These are phyloP conservation scores for Limenitis camilla DNA, from an alignment of 2,888 invertebrate species.

Conservation along the genomic window DNA sequence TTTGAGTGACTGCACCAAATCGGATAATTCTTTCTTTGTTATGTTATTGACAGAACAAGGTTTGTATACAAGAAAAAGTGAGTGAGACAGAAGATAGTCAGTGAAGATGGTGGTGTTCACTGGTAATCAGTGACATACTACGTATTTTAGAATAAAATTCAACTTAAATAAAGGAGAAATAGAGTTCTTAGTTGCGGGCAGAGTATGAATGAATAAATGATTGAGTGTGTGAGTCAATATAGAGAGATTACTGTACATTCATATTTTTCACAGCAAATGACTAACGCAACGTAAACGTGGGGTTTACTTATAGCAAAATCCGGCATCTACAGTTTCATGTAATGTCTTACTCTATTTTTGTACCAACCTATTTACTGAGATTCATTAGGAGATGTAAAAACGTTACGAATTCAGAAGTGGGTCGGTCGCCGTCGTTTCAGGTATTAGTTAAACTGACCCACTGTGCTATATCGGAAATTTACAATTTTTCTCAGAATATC, in stretches of 20 bases:
- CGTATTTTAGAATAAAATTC: no score
- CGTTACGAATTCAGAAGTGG: conserved; percentile 39
- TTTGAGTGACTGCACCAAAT: no score
- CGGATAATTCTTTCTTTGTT: no score
- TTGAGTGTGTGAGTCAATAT: background rate
- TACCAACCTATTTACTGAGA: conserved; percentile 34
- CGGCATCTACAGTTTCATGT: background rate
- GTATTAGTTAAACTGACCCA: conserved; percentile 6
- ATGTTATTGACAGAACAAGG: no score
- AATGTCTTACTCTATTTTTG: conserved; percentile 31
- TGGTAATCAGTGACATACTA: no score
- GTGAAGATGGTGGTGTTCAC: no score
- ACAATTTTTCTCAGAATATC: background rate
- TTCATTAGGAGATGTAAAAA: conserved; percentile 45
- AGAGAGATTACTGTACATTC: background rate
- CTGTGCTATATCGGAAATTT: background rate
- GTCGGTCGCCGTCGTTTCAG: conserved; percentile 41
- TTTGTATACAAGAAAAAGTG: no score
- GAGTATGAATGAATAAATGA: no score
- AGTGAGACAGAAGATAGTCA: no score
- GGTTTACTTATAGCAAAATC: background rate
- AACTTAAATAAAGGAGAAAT: no score
- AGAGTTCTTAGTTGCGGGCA: no score
- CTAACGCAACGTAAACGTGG: background rate
- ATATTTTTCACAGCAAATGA: background rate